Base-by-base conservation (phyloP, 2,888 invertebrate genomes). In the Philonicus albiceps region DNA sequence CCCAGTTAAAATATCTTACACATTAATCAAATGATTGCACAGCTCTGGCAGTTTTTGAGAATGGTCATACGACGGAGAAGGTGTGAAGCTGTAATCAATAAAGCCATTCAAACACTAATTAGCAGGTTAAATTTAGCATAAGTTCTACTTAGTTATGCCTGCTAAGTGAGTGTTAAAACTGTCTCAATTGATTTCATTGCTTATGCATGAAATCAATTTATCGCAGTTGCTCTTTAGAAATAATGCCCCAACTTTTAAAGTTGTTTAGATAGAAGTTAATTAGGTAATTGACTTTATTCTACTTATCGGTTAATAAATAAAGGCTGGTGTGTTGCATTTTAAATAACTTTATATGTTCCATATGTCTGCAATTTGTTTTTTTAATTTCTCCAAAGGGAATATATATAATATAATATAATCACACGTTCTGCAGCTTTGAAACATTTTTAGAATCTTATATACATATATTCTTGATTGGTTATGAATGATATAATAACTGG, bases 21-120 rank as follows among this genome's bases (percentile, higher is more conserved):
- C 76, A 76, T 76, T 76, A 76, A 76, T 43, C 76, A 43, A 49
- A 37, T 27, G 76, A 40, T 76, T 76, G 43, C 40, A 76, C 76
- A 76, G 37, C 76, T 76, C 43, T 76, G 27, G 43, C 22, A 37
- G 40, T 19, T 76, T 76, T 22, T 76, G 76, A n/a, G 76, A 22
- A 22, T 43, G 27, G 19, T 43, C 37, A 27, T 76, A 43, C 43
- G 27, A 22, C 76, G 22, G 22, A 43, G 27, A 76, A 76, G 76
- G 76, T 76, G 40, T 27, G 11, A 43, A 76, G 40, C 76, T 76
- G 76, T 76, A 76, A 76, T 76, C 76, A 76, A 76, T 76, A 27
- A 37, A 27, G 43, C 37, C 40, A 76, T 76, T 76, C 76, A 76
- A 40, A 40, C 40, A 37, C 43, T 40, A 76, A 40, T 76, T 76